Conservation (phyloP, 2,797 vertebrate genomes). For the Gastrophryne carolinensis region DNA sequence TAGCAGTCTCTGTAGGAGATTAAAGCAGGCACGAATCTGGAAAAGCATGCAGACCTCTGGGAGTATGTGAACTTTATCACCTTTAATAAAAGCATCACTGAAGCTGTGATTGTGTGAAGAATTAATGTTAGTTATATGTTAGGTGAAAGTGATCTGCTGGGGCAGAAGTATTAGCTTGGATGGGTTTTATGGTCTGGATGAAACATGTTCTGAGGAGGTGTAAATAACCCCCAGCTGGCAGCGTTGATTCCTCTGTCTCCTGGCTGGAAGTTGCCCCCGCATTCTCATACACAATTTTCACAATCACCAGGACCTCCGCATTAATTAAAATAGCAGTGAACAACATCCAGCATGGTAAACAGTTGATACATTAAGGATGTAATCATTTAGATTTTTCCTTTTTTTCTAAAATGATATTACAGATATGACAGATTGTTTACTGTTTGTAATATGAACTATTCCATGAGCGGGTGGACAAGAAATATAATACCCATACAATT, state of each 20-base stretch:
- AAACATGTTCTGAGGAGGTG: neutral
- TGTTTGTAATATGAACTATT: no score
- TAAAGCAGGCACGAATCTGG: neutral
- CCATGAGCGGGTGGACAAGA: no score
- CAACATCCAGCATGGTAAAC: neutral
- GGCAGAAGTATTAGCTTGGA: neutral
- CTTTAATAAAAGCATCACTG: neutral
- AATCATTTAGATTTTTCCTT: neutral
- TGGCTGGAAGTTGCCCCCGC: neutral
- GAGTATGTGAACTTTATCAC: neutral
- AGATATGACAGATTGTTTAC: no score
- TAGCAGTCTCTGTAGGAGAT: neutral
- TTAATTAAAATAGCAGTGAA: slow-evolving; percentile 2
- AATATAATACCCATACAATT: no score
- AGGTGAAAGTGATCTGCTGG: neutral
- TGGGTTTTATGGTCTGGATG: neutral
- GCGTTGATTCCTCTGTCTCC: neutral
- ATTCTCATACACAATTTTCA: slow-evolving; percentile 15
- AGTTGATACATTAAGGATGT: neutral
- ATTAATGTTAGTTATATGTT: neutral
- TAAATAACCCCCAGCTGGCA: neutral
- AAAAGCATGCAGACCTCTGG: neutral
- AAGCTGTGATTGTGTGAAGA: neutral
- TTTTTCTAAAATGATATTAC: no score
- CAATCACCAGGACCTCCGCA: neutral